phyloP scores from a whole-genome alignment of 2,797 vertebrate genomes.

The Alectoris magna region DNA sequence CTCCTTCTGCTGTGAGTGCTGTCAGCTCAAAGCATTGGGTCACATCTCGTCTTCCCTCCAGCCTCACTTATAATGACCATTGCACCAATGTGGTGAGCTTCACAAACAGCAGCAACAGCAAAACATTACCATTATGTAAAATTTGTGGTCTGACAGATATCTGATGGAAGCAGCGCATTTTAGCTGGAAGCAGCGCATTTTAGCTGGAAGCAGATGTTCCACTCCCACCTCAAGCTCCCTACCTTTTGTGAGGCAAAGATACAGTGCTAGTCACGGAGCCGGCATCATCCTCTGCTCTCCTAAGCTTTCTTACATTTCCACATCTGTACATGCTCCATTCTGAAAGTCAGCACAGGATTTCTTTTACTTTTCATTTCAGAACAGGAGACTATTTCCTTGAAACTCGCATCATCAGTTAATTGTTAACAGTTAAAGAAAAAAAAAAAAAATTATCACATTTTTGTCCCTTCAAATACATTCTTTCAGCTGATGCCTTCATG shows the following conservation, averaged over 20 bases:
- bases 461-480: conserved; percentile 2
- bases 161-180: not conserved
- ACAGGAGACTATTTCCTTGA: conserved; percentile 47
- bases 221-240: not conserved
- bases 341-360: not conserved
- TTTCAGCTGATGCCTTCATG: conserved; percentile 37
- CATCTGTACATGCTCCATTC: not conserved
- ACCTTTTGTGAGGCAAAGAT: not conserved
- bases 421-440: conserved; percentile 65
- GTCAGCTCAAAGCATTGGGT: not conserved
- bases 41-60: not conserved
- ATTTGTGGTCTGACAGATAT: not conserved
- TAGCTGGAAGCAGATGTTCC: not conserved
- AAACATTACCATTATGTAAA: not conserved
- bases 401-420: conserved; percentile 76
- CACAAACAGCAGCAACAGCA: not conserved
- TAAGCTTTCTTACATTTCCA: not conserved
- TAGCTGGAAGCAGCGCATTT: not conserved
- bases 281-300: not conserved
- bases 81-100: rapidly evolving
- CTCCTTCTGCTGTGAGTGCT: not conserved
- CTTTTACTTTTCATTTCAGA: conserved; percentile 22
- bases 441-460: not conserved
- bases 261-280: not conserved
- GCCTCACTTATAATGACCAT: rapidly evolving